These are phyloP conservation scores for Mesembrinibis cayennensis DNA, from an alignment of 2,113 vertebrate species.

Conservation along the genomic window DNA sequence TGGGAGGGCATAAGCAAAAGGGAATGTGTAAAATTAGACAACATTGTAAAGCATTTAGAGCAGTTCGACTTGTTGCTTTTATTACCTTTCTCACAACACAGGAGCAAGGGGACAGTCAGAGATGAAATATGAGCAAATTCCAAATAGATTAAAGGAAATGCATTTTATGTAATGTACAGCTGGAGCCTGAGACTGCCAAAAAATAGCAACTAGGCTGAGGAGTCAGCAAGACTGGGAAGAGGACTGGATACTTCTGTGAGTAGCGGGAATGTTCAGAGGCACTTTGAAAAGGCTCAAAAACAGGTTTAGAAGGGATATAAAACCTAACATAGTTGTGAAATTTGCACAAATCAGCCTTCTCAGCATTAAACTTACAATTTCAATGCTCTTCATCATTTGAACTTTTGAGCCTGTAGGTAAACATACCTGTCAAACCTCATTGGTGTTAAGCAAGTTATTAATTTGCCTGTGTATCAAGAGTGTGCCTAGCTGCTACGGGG, in stretches of 20 bases:
- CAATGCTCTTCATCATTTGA: background rate
- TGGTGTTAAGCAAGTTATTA: background rate
- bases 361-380: background rate
- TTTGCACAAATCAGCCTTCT: background rate
- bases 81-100: background rate
- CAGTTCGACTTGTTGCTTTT: background rate
- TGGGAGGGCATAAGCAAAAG: background rate
- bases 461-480: background rate
- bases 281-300: background rate
- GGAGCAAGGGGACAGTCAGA: background rate
- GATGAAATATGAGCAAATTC: background rate
- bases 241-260: background rate
- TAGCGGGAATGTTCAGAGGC: background rate
- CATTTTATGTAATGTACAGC: background rate
- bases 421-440: background rate
- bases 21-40: background rate
- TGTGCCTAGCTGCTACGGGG: background rate
- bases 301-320: background rate
- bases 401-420: slow-evolving; percentile 33
- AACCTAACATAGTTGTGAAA: background rate
- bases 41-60: background rate
- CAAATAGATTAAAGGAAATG: slow-evolving; percentile 20
- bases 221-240: background rate
- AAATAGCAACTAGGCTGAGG: background rate
- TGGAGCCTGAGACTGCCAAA: background rate